These are phyloP conservation scores for Microctenopoma stevenorrisi DNA, from an alignment of 2,797 vertebrate genomes.

Conservation along the genomic window DNA sequence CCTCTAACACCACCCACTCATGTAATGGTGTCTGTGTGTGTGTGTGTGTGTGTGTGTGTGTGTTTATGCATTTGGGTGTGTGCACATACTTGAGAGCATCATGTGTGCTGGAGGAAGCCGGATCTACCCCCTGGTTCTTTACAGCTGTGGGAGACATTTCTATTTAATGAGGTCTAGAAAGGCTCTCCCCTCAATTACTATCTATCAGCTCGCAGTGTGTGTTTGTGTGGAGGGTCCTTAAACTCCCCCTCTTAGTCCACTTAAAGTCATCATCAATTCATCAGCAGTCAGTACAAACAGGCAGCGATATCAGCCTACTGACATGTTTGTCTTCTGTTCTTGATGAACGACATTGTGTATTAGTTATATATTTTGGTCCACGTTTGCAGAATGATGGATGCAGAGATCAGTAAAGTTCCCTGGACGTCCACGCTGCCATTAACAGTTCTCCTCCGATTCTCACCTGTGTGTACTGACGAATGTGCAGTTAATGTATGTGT, in stretches of 20 bases:
- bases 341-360: background rate
- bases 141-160: constrained; percentile 76
- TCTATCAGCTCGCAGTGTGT: constrained; percentile 61
- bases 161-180: constrained; percentile 78
- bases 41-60: constrained; percentile 10
- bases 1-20: constrained; percentile 51
- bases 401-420: background rate
- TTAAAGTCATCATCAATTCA: constrained; percentile 57
- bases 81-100: constrained; percentile 12
- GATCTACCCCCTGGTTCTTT: constrained; percentile 63
- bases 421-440: no score
- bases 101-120: constrained; percentile 54
- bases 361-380: background rate
- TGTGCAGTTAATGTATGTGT: no score
- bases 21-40: constrained; percentile 38
- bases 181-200: constrained; percentile 76
- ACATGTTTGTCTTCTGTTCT: background rate
- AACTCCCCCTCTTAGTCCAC: constrained; percentile 52
- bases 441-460: no score
- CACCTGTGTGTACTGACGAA: no score
- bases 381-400: background rate
- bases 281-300: constrained; percentile 37
- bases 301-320: constrained; percentile 16
- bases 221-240: constrained; percentile 41
- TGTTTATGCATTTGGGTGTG: constrained; percentile 8